Evolutionary conservation across 2,888 invertebrate species (phyloP), one percentile per base, ranked within the genome.

Genomic region (Cheilosia scutellata): DNA sequence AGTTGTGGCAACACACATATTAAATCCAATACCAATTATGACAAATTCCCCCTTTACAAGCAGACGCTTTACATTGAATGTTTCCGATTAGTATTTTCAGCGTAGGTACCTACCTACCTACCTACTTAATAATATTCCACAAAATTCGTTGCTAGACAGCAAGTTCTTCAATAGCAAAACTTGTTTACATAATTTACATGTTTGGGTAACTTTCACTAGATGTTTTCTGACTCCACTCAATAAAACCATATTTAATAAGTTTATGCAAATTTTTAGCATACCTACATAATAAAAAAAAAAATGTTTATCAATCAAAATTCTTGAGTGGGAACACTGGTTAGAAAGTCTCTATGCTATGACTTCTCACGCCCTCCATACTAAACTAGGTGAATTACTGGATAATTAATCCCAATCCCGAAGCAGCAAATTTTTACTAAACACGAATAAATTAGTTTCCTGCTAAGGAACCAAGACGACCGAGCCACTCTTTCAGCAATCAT

Each of bases 321-420:
- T 47, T 13, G 51, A 25, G 51, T 51, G 51, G 51, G 51, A 51
- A 51, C 51, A 51, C 51, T 51, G 25, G 51, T 51, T 51, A 27
- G 51, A 51, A 51, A 51, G 51, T 11, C 7, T 51, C 13, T n/a
- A n/a, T n/a, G 27, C 11, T 25, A 25, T 9, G 11, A 49, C 16
- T 27, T 27, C 51, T 2, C 27, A 51, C 25, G 27, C 27, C 51
- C 51, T 27, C 51, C 25, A 51, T 25, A 49, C 49, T 25, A 25
- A 49, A 49, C 49, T 49, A 11, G 25, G 27, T 47, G 51, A 7
- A 5, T 5, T 27, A 51, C 51, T 25, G 25, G 27, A 27, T 51
- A 47, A 16, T 16, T 47, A 47, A 47, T 47, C 2, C 44, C 44
- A n/a, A 16, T 6, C 1, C 20, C 20, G 20, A 20, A 13, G 13